Base-by-base conservation (phyloP, 2,113 vertebrate species). In the Triplophysa tibetana region DNA sequence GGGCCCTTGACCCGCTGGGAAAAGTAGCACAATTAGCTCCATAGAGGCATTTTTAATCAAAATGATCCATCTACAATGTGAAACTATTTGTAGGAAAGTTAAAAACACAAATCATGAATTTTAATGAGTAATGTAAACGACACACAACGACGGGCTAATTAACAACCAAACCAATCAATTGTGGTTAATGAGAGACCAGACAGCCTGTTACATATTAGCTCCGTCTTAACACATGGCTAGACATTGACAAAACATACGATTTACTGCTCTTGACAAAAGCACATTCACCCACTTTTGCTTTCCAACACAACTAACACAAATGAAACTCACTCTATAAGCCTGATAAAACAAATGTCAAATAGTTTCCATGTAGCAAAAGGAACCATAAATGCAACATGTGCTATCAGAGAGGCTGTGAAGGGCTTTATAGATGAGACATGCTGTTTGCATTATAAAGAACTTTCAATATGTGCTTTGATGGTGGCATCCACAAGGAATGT, bases 121-220 rank as follows among this genome's bases (percentile, higher is more conserved):
- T 14, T 74, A n/a, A 74, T 54, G 48, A 33, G 68, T 16, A 70
- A 54, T 24, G 33, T 52, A 14, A 8, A 58, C n/a, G 54, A 19
- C 8, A 21, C 54, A 58, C 65, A 33, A 79, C 45, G 73, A 63
- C 21, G 41, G 33, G 62, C 48, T 65, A 81, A 82, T 83, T 82
- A 81, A 78, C 26, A 70, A 16, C 29, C 73, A 10, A 29, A 43
- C 6, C 17, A 72, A 83, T 52, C 81, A 45, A 41, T 58, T 14
- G 16, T 11, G 33, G 48, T 74, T 33, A 19, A 29, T 60, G 79
- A 10, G 3, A 56, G 43, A 69, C 45, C 1, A 68, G 66, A 48
- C 9, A 63, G 61, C 58, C 52, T 64, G 73, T 54, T 52, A 85
- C 26, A 85, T 45, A 81, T 80, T 82, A 81, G 43, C 81, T 72